Conservation (phyloP, 2,797 vertebrate genomes). For the Mustela erminea region DNA sequence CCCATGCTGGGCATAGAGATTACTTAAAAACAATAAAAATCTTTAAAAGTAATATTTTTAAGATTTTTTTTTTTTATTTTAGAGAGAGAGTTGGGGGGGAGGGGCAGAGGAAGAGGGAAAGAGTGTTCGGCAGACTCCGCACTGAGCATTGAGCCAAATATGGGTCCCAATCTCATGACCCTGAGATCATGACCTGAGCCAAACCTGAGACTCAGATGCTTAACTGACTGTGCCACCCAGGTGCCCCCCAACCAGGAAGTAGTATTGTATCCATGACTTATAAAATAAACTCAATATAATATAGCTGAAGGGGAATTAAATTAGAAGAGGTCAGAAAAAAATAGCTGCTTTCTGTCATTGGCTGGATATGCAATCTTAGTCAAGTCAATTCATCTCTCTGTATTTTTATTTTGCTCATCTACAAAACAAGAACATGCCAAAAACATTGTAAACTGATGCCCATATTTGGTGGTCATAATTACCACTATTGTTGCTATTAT, state of each 20-base stretch:
- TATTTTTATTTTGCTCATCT: conserved; percentile 19
- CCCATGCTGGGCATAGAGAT: background rate
- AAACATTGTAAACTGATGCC: background rate
- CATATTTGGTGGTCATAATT: background rate
- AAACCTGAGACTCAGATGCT: background rate
- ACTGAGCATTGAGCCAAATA: background rate
- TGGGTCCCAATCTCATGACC: background rate
- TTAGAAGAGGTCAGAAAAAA: background rate
- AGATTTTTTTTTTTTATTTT: background rate
- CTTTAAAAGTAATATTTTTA: background rate
- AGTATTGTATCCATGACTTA: background rate
- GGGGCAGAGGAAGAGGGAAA: background rate
- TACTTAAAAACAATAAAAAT: background rate
- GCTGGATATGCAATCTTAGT: background rate
- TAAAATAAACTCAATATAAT: background rate
- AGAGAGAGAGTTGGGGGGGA: background rate
- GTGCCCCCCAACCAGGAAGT: background rate
- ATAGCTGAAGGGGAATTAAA: background rate
- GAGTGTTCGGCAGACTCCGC: background rate
- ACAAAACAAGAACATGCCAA: background rate
- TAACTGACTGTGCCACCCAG: background rate
- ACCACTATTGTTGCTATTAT: background rate
- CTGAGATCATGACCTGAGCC: background rate
- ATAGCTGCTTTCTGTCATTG: background rate
- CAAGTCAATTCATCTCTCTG: background rate